Evolutionary conservation across 2,888 invertebrate species (phyloP).

Genomic region (Quadroppia sp.): DNA sequence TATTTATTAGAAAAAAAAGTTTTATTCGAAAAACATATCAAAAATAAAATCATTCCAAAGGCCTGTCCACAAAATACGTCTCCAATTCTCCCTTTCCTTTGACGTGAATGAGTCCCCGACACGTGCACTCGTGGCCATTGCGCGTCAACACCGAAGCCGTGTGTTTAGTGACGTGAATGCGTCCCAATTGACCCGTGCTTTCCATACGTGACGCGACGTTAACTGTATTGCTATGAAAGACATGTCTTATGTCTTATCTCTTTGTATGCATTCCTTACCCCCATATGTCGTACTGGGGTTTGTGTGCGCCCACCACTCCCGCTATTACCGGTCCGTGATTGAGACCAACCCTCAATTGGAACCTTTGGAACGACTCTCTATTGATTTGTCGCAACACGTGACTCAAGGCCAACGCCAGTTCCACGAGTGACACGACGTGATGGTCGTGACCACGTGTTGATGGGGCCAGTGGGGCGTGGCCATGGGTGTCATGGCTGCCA

Average conservation of each 20-base stretch:
- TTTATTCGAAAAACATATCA: not conserved
- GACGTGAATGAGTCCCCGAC: constrained; percentile 81
- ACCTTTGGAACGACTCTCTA: constrained; percentile 91
- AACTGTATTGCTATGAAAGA: constrained; percentile 95
- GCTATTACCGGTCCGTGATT: constrained; percentile 90
- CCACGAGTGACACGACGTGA: constrained; percentile 81
- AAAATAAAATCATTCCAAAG: constrained; percentile 3
- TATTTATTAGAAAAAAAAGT: too few relatives aligned
- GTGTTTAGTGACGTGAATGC: constrained; percentile 63
- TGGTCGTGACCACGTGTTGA: constrained; percentile 23
- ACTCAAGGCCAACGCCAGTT: constrained; percentile 89
- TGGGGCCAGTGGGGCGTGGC: too few relatives aligned
- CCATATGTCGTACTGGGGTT: constrained; percentile 98
- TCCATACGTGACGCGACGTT: constrained; percentile 97
- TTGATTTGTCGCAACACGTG: constrained; percentile 90
- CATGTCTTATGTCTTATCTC: too few relatives aligned
- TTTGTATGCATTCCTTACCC: too few relatives aligned
- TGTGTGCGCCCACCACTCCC: constrained; percentile 93
- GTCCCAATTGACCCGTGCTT: constrained; percentile 76
- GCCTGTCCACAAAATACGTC: constrained; percentile 45
- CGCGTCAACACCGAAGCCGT: constrained; percentile 77
- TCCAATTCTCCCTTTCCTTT: constrained; percentile 71
- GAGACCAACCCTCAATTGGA: constrained; percentile 83
- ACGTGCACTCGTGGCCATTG: constrained; percentile 72
- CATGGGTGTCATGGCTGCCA: constrained; percentile 64